Percentiles rank a stretch among this genome's conserved stretches.
Evolutionary conservation across 64 coral and sea anemone species (phyloP).

Genomic region (Stichodactyla helianthus): DNA sequence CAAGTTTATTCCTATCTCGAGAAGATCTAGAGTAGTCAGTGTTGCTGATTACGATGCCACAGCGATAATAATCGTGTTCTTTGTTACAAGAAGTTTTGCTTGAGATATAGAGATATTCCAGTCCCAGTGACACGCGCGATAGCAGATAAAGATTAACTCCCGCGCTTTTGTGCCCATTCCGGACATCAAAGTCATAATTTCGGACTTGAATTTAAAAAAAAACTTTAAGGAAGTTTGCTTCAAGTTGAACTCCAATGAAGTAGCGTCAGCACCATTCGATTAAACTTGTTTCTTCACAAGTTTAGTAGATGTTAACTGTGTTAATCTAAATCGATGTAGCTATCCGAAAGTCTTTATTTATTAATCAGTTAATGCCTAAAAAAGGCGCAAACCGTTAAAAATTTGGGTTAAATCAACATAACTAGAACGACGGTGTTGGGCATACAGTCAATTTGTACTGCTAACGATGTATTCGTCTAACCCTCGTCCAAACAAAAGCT

Average conservation of each 20-base stretch:
- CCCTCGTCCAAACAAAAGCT: slow-evolving; percentile 14
- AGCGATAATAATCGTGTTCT: background rate
- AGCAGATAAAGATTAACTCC: background rate
- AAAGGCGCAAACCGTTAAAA: slow-evolving; percentile 21
- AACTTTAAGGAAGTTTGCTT: background rate
- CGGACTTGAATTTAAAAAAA: background rate
- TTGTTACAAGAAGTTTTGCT: background rate
- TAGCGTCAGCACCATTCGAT: background rate
- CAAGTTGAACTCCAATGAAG: background rate
- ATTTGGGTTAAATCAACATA: slow-evolving; percentile 6
- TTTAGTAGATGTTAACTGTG: background rate
- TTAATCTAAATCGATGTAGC: background rate
- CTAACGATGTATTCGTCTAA: slow-evolving; percentile 14
- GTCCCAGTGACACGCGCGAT: too few relatives aligned
- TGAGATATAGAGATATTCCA: too few relatives aligned
- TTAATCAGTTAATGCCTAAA: background rate
- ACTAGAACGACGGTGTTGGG: background rate
- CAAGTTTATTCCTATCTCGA: background rate
- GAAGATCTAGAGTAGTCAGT: background rate
- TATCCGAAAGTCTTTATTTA: slow-evolving; percentile 14
- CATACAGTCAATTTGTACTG: slow-evolving; percentile 5
- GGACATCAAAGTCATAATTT: background rate
- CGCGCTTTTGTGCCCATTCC: background rate
- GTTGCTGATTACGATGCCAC: background rate
- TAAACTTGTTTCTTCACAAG: background rate